Conservation (phyloP, 2,113 vertebrate species). For the Alligator sinensis region DNA sequence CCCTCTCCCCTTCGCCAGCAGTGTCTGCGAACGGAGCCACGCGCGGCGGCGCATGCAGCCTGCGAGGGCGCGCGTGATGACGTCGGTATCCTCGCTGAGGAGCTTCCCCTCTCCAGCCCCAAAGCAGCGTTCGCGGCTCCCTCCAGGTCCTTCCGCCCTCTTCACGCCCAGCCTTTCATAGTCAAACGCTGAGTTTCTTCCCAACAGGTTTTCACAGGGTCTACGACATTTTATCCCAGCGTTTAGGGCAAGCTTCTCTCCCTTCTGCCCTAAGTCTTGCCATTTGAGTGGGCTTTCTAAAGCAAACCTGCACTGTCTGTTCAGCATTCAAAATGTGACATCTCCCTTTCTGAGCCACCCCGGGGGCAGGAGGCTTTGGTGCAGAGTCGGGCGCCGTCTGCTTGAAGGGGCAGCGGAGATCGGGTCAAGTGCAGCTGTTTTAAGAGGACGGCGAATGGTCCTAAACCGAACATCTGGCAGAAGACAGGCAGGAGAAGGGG, state of each 20-base stretch:
- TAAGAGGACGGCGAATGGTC: not conserved
- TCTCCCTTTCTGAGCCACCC: not conserved
- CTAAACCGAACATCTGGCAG: not conserved
- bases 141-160: too few relatives aligned
- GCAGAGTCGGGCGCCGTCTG: not conserved
- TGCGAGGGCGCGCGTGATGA: too few relatives aligned
- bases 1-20: too few relatives aligned
- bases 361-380: not conserved
- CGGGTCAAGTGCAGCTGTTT: not conserved
- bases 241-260: rapidly evolving
- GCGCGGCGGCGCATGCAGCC: too few relatives aligned
- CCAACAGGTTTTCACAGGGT: not conserved
- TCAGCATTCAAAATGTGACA: not conserved
- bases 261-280: rapidly evolving
- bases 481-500: too few relatives aligned
- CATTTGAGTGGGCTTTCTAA: not conserved
- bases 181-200: not conserved
- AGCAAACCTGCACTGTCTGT: not conserved
- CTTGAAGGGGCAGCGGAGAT: not conserved
- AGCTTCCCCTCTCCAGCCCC: too few relatives aligned
- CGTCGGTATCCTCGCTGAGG: too few relatives aligned
- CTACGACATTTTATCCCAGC: not conserved
- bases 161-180: not conserved
- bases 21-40: too few relatives aligned
- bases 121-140: not conserved